phyloP scores from a whole-genome alignment of 2,113 vertebrate genomes.

The Hipposideros armiger region DNA sequence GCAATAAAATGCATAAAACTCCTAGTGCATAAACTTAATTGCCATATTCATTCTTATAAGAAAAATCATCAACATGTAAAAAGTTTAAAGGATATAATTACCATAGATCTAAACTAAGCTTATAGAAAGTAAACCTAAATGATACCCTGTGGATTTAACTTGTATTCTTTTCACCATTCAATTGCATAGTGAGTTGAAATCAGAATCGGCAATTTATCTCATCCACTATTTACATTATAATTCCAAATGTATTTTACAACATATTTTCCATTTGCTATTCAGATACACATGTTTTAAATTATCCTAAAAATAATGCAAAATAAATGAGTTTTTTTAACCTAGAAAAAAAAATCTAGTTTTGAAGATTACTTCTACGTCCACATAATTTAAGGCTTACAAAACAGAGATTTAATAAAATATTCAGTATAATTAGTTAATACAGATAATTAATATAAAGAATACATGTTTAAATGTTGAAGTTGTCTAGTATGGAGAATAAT shows the following conservation, averaged over 20 bases:
- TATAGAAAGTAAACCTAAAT: neutral
- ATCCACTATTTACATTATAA: neutral
- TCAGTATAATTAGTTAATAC: neutral
- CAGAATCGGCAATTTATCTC: neutral
- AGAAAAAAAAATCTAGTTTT: neutral
- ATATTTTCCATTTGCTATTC: neutral
- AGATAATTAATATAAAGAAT: neutral
- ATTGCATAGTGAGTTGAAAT: neutral
- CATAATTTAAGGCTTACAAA: neutral
- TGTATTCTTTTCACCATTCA: neutral
- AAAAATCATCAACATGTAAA: conserved; percentile 40
- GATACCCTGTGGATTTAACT: neutral
- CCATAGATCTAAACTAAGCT: neutral
- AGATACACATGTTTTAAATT: neutral
- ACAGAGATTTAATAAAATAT: neutral
- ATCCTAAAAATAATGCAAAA: neutral
- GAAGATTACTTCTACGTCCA: neutral
- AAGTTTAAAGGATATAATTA: neutral
- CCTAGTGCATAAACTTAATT: neutral
- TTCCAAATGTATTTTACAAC: neutral
- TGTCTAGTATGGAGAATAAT: neutral
- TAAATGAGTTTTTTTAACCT: neutral
- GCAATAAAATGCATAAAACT: neutral
- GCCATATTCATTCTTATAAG: neutral
- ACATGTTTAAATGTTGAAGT: neutral